Base-by-base conservation (phyloP, 2,113 vertebrate genomes). In the Typhlomys cinereus region DNA sequence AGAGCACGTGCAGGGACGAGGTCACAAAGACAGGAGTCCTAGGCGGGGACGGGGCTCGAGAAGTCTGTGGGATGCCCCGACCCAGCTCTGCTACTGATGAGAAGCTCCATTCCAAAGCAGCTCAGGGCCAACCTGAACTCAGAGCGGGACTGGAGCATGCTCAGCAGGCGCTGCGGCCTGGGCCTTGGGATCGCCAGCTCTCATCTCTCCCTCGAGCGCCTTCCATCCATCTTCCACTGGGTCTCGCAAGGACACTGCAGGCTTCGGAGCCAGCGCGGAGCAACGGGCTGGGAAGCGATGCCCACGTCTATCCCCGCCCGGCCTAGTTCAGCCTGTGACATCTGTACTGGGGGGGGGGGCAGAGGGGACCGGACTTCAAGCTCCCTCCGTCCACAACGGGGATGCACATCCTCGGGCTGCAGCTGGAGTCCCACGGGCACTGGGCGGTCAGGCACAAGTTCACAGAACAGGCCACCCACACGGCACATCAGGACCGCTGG, bases 401-500 rank as follows among this genome's bases (percentile, higher is more conserved):
- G 78, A 64, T 74, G 75, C 92, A 48, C 84, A 90, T 34, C 90
- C 92, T 92, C 36, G 80, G 88, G 73, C 90, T 94, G 93, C 96
- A 97, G 96, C 96, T 97, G 96, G 94, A 69, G 85, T 96, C 54
- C n/a, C 34, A 1, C 75, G 92, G 91, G 90, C 84, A 15, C 46
- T 0, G 92, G 73, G 85, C 96, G 96, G 96, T 90, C 96, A 96
- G 67, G 93, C 94, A 73, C 25, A 11, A 80, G 86, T 90, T 89
- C 89, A 71, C 46, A 34, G 93, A 92, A 83, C 83, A 81, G 96
- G 94, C 96, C 96, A 96, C 96, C 95, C 96, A 96, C 96, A 91
- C 44, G 4, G 96, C 80, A 27, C 94, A 96, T 84, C 96, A 91
- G 94, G 92, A 57, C 90, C 5, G 74, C 88, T 5, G 92, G 89